Percentiles rank a stretch among this genome's conserved stretches.
Conservation (phyloP, 2,113 vertebrate genomes). For the Tragelaphus scriptus region DNA sequence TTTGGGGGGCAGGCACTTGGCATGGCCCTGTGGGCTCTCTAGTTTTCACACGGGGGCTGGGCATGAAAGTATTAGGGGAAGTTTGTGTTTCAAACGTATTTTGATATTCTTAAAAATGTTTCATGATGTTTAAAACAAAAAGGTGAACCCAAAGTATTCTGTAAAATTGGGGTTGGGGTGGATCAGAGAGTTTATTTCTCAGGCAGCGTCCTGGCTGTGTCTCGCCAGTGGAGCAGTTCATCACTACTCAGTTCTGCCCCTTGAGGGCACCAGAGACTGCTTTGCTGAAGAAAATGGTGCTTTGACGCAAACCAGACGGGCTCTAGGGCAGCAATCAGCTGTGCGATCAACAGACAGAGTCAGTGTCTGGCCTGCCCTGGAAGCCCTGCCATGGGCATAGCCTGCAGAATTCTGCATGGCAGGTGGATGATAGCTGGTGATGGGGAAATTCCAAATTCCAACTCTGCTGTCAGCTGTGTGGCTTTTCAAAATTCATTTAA, state of each 20-base stretch:
- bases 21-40: neutral
- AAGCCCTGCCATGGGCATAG: rapidly evolving
- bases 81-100: neutral
- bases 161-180: neutral
- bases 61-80: neutral
- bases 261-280: slow-evolving; percentile 65
- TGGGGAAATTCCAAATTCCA: too few relatives aligned
- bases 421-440: rapidly evolving
- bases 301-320: rapidly evolving
- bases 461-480: neutral
- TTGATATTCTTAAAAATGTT: neutral
- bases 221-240: rapidly evolving
- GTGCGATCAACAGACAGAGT: neutral
- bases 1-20: neutral
- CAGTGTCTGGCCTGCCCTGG: neutral
- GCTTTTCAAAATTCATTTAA: neutral
- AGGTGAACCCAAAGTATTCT: neutral
- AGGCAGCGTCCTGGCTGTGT: neutral
- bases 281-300: rapidly evolving
- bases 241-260: slow-evolving; percentile 22
- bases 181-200: neutral
- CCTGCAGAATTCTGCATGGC: neutral
- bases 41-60: neutral
- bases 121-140: neutral
- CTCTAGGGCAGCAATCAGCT: neutral